These are phyloP conservation scores for Carassius auratus DNA, from an alignment of 2,113 vertebrate species.

Conservation along the genomic window DNA sequence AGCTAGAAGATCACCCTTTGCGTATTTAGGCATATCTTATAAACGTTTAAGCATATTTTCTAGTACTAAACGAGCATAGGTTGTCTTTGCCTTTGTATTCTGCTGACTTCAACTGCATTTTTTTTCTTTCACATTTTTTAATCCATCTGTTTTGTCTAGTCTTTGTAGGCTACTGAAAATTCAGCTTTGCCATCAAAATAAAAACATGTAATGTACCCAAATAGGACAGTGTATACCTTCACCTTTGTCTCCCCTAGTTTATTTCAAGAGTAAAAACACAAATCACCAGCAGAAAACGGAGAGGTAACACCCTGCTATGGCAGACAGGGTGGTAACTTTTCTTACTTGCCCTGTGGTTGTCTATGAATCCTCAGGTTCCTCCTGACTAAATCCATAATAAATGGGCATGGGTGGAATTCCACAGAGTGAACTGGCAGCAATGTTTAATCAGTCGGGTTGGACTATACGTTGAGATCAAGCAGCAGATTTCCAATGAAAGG, in stretches of 20 bases:
- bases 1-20: too few species aligned
- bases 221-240: not conserved
- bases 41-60: too few species aligned
- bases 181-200: too few species aligned
- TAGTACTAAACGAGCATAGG: too few species aligned
- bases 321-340: constrained; percentile 12
- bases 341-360: not conserved
- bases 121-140: too few species aligned
- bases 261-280: constrained; percentile 1
- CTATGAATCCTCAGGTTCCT: constrained; percentile 9
- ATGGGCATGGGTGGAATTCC: not conserved
- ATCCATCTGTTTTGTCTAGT: too few species aligned
- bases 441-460: constrained; percentile 2
- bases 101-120: too few species aligned
- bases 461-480: constrained; percentile 7
- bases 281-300: not conserved
- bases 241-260: not conserved
- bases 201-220: not conserved
- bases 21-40: too few species aligned
- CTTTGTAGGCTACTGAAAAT: too few species aligned
- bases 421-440: not conserved
- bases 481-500: not conserved
- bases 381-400: not conserved
- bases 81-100: too few species aligned
- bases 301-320: constrained; percentile 5